Conservation (phyloP, 2,113 vertebrate species). For the Apteryx owenii region DNA sequence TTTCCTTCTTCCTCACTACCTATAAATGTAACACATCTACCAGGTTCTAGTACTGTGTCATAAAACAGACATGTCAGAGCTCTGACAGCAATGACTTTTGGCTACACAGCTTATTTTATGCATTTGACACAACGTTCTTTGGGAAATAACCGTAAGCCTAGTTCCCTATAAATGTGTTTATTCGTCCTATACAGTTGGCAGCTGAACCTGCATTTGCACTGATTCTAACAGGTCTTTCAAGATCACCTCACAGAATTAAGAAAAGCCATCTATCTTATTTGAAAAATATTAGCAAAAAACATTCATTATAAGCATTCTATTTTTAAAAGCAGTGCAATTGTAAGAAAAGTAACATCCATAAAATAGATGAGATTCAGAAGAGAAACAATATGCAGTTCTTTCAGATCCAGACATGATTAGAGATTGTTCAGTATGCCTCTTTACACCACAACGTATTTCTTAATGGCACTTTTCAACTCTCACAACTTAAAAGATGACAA, state of each 20-base stretch:
- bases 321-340: neutral
- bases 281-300: neutral
- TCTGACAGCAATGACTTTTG: constrained; percentile 53
- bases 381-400: neutral
- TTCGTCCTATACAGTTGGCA: neutral
- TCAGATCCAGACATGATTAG: too few relatives aligned
- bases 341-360: neutral
- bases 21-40: neutral
- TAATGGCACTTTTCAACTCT: neutral
- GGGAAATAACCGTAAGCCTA: neutral
- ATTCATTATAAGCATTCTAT: neutral
- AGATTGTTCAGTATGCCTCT: neutral
- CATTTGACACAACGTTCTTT: constrained; percentile 76
- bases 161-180: neutral
- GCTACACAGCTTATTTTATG: constrained; percentile 73
- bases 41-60: constrained; percentile 1
- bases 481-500: neutral
- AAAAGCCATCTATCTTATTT: neutral
- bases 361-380: neutral
- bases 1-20: constrained; percentile 31
- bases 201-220: neutral
- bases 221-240: neutral
- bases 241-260: neutral
- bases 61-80: neutral
- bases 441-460: neutral